A percentile compares a stretch with the other conserved stretches of the same genome.
These are phyloP conservation scores for Pontoporia blainvillei DNA, from an alignment of 2,113 vertebrate genomes.

Conservation along the genomic window DNA sequence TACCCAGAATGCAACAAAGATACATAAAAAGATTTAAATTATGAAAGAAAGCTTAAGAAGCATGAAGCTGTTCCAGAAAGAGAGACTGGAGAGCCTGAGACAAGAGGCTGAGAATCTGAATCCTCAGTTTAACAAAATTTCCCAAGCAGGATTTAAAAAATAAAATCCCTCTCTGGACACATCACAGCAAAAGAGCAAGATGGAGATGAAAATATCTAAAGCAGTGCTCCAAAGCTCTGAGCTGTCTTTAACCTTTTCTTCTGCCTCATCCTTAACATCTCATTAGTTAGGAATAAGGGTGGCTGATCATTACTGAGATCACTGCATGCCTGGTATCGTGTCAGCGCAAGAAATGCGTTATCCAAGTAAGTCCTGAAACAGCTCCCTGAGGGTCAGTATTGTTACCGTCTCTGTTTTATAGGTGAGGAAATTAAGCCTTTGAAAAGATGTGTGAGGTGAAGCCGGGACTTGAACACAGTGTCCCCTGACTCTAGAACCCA, in stretches of 20 bases:
- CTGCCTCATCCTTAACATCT: neutral
- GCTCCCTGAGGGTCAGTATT: neutral
- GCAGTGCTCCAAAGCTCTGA: neutral
- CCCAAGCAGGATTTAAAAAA: neutral
- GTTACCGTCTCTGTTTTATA: neutral
- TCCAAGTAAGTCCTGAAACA: neutral
- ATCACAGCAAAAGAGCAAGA: neutral
- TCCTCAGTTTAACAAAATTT: neutral
- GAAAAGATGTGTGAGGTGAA: neutral
- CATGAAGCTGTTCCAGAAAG: neutral
- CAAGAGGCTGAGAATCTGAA: neutral
- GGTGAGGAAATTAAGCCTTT: neutral
- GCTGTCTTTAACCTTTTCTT: neutral
- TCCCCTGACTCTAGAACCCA: neutral
- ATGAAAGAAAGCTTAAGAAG: neutral
- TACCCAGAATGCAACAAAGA: neutral
- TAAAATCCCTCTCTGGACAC: neutral
- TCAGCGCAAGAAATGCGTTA: no score
- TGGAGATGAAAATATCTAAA: neutral
- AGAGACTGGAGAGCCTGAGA: neutral
- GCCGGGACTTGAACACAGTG: neutral
- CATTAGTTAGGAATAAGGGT: neutral
- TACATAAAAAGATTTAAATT: neutral
- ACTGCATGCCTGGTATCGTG: neutral
- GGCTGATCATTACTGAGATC: neutral